phyloP scores from a whole-genome alignment of 2,888 invertebrate species.

The Brachycybe producta region DNA sequence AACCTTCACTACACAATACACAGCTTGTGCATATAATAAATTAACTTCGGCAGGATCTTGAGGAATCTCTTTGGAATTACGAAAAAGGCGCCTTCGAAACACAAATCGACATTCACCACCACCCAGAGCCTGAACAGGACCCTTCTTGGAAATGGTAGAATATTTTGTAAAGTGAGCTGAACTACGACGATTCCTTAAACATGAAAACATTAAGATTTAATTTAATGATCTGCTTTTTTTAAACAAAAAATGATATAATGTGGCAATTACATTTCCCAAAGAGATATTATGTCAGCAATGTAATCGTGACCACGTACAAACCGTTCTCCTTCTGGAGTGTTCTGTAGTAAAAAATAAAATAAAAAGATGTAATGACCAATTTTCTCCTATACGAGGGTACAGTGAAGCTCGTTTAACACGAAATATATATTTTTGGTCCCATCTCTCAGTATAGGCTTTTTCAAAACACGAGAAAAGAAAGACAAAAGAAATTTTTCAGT shows the following conservation, averaged over 20 bases:
- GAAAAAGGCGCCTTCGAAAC: conserved; percentile 79
- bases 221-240: no score
- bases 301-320: conserved; percentile 84
- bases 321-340: conserved; percentile 71
- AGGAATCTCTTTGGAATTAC: conserved; percentile 73
- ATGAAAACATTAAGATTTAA: not conserved
- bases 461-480: no score
- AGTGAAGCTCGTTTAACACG: no score
- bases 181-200: conserved; percentile 22
- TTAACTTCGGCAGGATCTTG: conserved; percentile 93
- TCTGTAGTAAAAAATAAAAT: conserved; percentile 41
- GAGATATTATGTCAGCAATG: conserved; percentile 82
- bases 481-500: no score
- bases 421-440: no score
- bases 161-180: conserved; percentile 26
- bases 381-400: no score
- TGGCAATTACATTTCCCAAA: conserved; percentile 64
- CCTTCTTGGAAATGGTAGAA: conserved; percentile 24
- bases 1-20: conserved; percentile 88
- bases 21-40: conserved; percentile 85
- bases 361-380: not conserved
- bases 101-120: conserved; percentile 83
- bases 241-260: no score
- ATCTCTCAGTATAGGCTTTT: no score
- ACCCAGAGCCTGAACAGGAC: conserved; percentile 46